phyloP scores from a whole-genome alignment of 2,113 vertebrate species.

The Nibea coibor region DNA sequence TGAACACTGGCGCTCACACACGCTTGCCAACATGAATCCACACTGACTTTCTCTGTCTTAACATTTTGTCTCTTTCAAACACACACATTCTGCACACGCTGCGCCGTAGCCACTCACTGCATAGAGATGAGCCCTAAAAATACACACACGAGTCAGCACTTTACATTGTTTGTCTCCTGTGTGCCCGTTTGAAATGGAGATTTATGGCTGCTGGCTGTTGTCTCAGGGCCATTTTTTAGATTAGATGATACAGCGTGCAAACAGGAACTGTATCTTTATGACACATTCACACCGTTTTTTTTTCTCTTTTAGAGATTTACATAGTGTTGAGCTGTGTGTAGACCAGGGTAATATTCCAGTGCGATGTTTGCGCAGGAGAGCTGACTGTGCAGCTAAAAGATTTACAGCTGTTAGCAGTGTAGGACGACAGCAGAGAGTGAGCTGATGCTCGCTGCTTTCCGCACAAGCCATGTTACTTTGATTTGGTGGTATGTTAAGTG shows the following conservation, averaged over 20 bases:
- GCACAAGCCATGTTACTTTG: slow-evolving; percentile 53
- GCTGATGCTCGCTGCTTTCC: slow-evolving; percentile 38
- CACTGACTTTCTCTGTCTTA: slow-evolving; percentile 20
- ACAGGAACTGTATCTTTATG: slow-evolving; percentile 52
- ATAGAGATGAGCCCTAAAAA: slow-evolving; percentile 73
- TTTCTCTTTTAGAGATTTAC: slow-evolving; percentile 33
- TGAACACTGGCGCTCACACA: slow-evolving; percentile 26
- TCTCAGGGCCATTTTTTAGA: slow-evolving; percentile 70
- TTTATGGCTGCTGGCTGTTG: slow-evolving; percentile 71
- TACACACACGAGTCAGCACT: slow-evolving; percentile 77
- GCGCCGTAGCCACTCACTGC: slow-evolving; percentile 44
- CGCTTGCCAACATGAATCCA: slow-evolving; percentile 18
- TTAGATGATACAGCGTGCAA: slow-evolving; percentile 65
- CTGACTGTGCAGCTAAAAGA: slow-evolving; percentile 45
- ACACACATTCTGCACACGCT: slow-evolving; percentile 25
- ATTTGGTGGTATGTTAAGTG: slow-evolving; percentile 63
- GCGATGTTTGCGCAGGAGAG: slow-evolving; percentile 48
- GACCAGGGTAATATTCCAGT: slow-evolving; percentile 34
- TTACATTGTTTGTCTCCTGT: slow-evolving; percentile 69
- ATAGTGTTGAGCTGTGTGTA: slow-evolving; percentile 13
- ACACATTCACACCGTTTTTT: slow-evolving; percentile 40
- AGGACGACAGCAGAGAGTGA: slow-evolving; percentile 27
- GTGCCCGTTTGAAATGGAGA: slow-evolving; percentile 79
- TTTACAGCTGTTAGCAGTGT: slow-evolving; percentile 36
- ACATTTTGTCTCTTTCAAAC: slow-evolving; percentile 11